Conservation (phyloP, 1,140 invertebrate genomes). For the Ostrea denselamellosa region DNA sequence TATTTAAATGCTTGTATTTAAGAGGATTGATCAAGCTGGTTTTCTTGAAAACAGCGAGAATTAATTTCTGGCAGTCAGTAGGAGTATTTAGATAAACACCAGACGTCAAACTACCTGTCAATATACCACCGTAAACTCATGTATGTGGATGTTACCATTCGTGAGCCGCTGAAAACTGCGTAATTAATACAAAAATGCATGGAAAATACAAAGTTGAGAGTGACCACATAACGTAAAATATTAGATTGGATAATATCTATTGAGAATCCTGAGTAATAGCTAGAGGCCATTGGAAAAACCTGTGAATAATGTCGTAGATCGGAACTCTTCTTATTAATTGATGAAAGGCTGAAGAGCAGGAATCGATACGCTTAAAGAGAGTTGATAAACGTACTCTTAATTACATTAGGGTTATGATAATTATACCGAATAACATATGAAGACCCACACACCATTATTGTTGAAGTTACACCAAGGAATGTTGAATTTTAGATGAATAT, state of each 20-base stretch:
- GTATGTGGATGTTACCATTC: too few relatives aligned
- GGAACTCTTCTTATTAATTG: slow-evolving; percentile 20
- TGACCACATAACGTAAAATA: neutral
- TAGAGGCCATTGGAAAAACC: slow-evolving; percentile 8
- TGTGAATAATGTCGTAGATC: slow-evolving; percentile 22
- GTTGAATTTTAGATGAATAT: neutral
- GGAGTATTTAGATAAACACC: too few relatives aligned
- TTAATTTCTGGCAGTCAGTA: too few relatives aligned
- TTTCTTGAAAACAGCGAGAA: too few relatives aligned
- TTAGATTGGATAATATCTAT: neutral
- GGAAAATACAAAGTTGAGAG: neutral
- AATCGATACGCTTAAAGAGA: slow-evolving; percentile 4
- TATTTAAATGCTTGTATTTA: too few relatives aligned
- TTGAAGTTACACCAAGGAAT: neutral
- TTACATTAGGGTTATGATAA: slow-evolving; percentile 8
- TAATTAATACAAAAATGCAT: neutral
- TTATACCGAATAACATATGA: neutral
- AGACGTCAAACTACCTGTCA: too few relatives aligned
- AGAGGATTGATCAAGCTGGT: too few relatives aligned
- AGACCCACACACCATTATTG: neutral
- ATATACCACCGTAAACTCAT: too few relatives aligned
- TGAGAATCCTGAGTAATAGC: neutral
- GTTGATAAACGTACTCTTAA: slow-evolving; percentile 18
- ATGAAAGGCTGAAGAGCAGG: slow-evolving; percentile 22
- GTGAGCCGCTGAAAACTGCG: neutral